Conservation (phyloP, 2,888 invertebrate species). For the Zootermopsis nevadensis region DNA sequence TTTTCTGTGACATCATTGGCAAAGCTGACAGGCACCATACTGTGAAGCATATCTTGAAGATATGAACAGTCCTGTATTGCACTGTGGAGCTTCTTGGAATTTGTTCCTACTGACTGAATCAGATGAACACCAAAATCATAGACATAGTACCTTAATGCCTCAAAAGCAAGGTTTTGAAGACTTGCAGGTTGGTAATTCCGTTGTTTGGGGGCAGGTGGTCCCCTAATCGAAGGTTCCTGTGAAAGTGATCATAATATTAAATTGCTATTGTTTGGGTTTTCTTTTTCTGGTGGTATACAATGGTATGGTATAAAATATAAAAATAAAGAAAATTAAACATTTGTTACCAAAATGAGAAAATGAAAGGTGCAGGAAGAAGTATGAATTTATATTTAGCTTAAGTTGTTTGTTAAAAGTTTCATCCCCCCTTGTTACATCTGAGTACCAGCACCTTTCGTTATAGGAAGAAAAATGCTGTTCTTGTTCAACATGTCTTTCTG, state of each 20-base stretch:
- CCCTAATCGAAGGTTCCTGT: not conserved
- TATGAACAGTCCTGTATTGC: not conserved
- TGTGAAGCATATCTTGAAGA: not conserved
- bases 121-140: not conserved
- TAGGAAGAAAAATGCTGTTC: too few species aligned
- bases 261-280: too few species aligned
- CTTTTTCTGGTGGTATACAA: too few species aligned
- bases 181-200: not conserved
- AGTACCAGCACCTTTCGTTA: too few species aligned
- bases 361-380: too few species aligned
- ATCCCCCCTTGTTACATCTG: too few species aligned
- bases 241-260: not conserved
- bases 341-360: too few species aligned
- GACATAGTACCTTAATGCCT: not conserved
- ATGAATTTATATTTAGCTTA: too few species aligned
- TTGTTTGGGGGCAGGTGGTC: slow-evolving; percentile 1
- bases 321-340: too few species aligned
- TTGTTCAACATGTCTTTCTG: too few species aligned
- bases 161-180: not conserved
- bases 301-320: too few species aligned
- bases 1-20: not conserved
- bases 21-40: not conserved
- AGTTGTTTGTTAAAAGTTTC: too few species aligned
- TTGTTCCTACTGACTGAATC: not conserved
- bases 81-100: not conserved